Evolutionary conservation across 1,140 invertebrate genomes (phyloP).

Genomic region (Ridgeia piscesae): DNA sequence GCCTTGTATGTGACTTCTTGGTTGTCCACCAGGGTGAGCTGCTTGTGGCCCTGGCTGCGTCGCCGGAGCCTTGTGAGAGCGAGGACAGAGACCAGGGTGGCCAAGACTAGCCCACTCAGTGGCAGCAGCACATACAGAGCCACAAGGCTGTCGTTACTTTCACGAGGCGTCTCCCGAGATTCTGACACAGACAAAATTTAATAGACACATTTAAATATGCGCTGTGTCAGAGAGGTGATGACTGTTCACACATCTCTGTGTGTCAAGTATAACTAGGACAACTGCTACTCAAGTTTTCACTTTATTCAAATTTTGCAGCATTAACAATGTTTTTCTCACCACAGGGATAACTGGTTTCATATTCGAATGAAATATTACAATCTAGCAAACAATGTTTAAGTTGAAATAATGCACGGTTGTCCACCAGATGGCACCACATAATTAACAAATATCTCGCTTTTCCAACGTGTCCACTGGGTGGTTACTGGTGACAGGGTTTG

Average conservation of each 20-base stretch:
- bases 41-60: background rate
- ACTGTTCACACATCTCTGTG: background rate
- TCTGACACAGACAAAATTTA: background rate
- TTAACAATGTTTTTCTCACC: background rate
- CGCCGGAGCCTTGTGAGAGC: background rate
- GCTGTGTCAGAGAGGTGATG: background rate
- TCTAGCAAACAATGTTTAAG: too few species aligned
- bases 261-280: background rate
- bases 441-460: too few species aligned
- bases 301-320: background rate
- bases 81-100: background rate
- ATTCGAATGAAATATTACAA: background rate
- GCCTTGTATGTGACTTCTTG: background rate
- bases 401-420: too few species aligned
- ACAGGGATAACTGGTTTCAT: background rate
- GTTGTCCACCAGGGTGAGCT: background rate
- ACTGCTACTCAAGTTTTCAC: background rate
- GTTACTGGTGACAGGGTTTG: too few species aligned
- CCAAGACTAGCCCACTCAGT: background rate
- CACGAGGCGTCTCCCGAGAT: background rate
- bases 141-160: background rate
- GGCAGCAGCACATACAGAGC: background rate
- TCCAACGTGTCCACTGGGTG: too few species aligned
- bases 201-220: background rate
- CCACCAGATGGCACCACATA: too few species aligned